Conservation (phyloP, 2,888 invertebrate species). For the Sphaeridia pumilis region DNA sequence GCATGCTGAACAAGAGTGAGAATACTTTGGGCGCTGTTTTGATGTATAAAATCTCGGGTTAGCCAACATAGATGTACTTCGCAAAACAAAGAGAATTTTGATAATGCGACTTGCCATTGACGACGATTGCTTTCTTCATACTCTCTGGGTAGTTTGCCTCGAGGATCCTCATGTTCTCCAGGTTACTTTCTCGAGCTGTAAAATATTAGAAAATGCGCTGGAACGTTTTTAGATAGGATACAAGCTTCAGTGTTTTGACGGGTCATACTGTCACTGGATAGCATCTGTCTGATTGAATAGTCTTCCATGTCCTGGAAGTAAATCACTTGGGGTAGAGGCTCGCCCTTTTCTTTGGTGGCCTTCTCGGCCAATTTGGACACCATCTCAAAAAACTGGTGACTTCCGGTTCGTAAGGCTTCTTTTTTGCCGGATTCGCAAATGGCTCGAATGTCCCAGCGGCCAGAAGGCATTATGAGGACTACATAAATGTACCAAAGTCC, state of each 20-base stretch:
- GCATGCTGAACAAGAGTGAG: conserved; percentile 6
- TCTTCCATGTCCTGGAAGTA: conserved; percentile 14
- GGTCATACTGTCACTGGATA: conserved; percentile 7
- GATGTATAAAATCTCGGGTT: background rate
- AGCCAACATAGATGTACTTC: background rate
- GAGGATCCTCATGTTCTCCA: conserved; percentile 10
- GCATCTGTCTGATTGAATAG: conserved; percentile 12
- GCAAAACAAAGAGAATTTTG: background rate
- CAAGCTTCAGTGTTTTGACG: background rate
- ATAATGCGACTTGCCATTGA: conserved; percentile 8
- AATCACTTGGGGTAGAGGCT: conserved; percentile 7
- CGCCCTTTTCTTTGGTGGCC: background rate
- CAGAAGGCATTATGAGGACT: conserved; percentile 6
- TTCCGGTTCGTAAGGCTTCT: background rate
- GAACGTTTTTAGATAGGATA: background rate
- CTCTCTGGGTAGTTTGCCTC: conserved; percentile 10
- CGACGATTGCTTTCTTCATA: conserved; percentile 2
- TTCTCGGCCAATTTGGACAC: background rate
- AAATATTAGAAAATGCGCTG: background rate
- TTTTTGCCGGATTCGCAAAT: conserved; percentile 10
- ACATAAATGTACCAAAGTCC: background rate
- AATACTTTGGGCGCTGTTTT: conserved; percentile 13
- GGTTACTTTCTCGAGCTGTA: conserved; percentile 6
- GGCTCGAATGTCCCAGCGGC: conserved; percentile 8
- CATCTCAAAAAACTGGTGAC: conserved; percentile 1